Conservation (phyloP, 2,797 vertebrate genomes). For the Columba guinea region DNA sequence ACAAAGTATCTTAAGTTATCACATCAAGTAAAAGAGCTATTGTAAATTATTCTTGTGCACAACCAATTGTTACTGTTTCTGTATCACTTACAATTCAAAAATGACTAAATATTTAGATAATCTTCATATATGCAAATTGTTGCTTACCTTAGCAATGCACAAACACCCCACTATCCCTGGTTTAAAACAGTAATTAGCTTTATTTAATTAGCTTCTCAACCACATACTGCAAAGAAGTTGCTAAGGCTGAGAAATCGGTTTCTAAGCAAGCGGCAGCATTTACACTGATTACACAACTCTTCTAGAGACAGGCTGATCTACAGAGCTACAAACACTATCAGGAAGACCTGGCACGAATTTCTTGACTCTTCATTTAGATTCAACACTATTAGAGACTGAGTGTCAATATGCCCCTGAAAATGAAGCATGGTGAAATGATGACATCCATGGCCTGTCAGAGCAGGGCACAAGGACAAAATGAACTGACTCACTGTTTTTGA, state of each 20-base stretch:
- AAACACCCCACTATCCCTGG: background rate
- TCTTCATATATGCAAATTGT: background rate
- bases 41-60: background rate
- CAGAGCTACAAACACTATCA: background rate
- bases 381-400: background rate
- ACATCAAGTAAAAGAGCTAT: background rate
- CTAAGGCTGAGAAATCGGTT: background rate
- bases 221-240: background rate
- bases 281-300: background rate
- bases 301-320: background rate
- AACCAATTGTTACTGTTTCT: background rate
- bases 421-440: background rate
- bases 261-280: background rate
- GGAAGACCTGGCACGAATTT: background rate
- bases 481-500: background rate
- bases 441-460: background rate
- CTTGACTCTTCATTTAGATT: background rate
- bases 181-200: background rate
- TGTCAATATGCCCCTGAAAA: background rate
- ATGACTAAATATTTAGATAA: background rate
- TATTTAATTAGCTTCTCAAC: background rate
- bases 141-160: background rate
- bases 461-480: background rate
- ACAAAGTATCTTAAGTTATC: background rate
- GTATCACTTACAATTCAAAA: background rate